Conservation (phyloP, 2,888 invertebrate species). For the Pristionchus entomophagus region DNA sequence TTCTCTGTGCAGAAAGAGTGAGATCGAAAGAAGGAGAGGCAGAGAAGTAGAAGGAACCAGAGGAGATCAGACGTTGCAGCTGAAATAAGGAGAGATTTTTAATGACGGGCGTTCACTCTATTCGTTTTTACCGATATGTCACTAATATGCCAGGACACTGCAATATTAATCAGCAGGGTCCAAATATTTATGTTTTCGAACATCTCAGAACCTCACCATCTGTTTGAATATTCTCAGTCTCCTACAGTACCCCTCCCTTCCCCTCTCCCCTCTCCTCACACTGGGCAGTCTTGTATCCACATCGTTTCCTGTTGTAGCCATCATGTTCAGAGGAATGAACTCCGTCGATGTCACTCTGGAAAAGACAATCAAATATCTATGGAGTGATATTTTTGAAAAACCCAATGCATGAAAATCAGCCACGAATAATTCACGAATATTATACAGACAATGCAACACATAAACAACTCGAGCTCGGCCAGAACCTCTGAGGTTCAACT, state of each 20-base stretch:
- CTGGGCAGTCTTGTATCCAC: constrained; percentile 68
- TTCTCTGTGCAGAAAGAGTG: constrained; percentile 92
- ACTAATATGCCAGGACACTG: too few species aligned
- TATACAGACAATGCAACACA: not conserved
- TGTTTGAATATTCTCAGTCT: too few species aligned
- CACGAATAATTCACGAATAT: not conserved
- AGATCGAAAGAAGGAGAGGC: constrained; percentile 85
- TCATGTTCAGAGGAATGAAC: constrained; percentile 67
- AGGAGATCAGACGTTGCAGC: constrained; percentile 89
- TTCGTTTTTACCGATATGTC: too few species aligned
- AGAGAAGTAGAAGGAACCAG: constrained; percentile 98
- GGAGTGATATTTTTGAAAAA: not conserved
- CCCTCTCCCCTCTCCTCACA: constrained; percentile 56
- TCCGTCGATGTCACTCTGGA: constrained; percentile 68
- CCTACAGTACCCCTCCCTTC: too few species aligned
- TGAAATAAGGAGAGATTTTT: constrained; percentile 52
- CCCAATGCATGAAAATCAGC: not conserved
- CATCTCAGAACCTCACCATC: too few species aligned
- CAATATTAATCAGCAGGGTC: too few species aligned
- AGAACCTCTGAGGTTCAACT: too few species aligned
- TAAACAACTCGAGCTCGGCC: too few species aligned
- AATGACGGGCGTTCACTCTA: too few species aligned
- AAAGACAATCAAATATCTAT: not conserved
- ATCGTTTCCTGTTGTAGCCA: constrained; percentile 57
- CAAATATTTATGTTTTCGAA: too few species aligned